Evolutionary conservation across 2,113 vertebrate genomes (phyloP), one percentile per base, ranked within the genome.

Genomic region (Oreotragus oreotragus): DNA sequence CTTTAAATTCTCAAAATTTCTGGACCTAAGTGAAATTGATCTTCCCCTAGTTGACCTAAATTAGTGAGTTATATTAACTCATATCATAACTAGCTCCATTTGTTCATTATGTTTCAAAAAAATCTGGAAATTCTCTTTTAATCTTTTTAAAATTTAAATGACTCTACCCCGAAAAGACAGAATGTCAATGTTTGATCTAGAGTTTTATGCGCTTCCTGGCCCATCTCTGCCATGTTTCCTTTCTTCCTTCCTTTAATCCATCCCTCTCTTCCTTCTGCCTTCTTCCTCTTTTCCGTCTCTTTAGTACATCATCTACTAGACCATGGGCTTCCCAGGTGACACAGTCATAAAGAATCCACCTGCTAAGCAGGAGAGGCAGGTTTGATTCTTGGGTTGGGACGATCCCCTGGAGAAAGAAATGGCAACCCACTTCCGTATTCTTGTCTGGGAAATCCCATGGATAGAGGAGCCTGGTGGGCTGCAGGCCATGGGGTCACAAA

Each of bases 61-160:
- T 60, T 77, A 81, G 62, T 77, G 16, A 96, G n/a, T 84, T 90
- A 83, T 36, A 27, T 64, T 77, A 94, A 66, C 36, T 88, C 28
- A 15, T 51, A 53, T 51, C 12, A 87, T 88, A 96, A 30, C 49
- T 66, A 58, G 47, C 8, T 23, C 27, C 11, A 45, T 66, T 90
- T 96, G 64, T 80, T 79, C 49, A 58, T 77, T 79, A 45, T 93
- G 28, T 87, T 91, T 97, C 10, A 16, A 94, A 86, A 91, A 91
- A 53, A n/a, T 84, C 70, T 58, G 53, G 3, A 88, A 58, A 64
- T 96, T 94, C 43, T 5, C 43, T 43, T 43, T 43, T 43, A 43
- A 43, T 43, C 43, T 43, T 43, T 43, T 43, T 43, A 43, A 43
- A 43, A 77, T 58, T 94, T 84, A 47, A 91, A 84, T 57, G 47